Evolutionary conservation across 2,888 invertebrate genomes (phyloP).

Genomic region (Acheta domesticus): DNA sequence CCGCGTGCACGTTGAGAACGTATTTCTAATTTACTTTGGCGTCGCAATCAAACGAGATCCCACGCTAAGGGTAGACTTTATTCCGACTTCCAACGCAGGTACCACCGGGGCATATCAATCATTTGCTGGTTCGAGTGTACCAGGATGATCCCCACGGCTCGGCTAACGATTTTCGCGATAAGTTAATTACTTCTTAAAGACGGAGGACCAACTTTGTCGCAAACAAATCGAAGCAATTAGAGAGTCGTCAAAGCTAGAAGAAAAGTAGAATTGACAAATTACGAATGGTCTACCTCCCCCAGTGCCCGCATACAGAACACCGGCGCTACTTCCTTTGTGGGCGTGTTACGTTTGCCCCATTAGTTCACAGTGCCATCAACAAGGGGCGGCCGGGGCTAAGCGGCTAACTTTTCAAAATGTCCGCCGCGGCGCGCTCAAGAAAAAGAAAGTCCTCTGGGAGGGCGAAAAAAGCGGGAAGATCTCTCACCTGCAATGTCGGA

Average conservation of each 20-base stretch:
- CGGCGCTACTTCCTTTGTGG: background rate
- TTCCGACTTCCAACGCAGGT: no score
- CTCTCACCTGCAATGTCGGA: background rate
- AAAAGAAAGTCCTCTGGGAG: background rate
- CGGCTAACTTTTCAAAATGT: background rate
- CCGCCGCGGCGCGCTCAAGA: background rate
- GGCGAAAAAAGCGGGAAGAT: background rate
- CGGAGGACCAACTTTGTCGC: background rate
- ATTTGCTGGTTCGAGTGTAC: background rate
- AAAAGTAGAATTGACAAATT: constrained; percentile 18
- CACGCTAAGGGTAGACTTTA: no score
- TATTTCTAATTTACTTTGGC: no score
- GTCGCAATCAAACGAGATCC: no score
- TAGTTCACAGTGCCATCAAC: background rate
- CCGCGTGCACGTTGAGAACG: no score
- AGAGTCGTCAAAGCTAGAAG: background rate
- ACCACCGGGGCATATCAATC: background rate
- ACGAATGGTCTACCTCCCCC: background rate
- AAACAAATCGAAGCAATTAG: constrained; percentile 5
- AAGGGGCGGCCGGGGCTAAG: background rate
- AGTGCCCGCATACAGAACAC: background rate
- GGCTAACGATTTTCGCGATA: constrained; percentile 4
- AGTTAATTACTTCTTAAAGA: constrained; percentile 18
- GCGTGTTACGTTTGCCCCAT: background rate
- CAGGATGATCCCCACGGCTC: background rate